A percentile compares a stretch with the other conserved stretches of the same genome.
phyloP scores from a whole-genome alignment of 2,113 vertebrate species.

The Nibea coibor region DNA sequence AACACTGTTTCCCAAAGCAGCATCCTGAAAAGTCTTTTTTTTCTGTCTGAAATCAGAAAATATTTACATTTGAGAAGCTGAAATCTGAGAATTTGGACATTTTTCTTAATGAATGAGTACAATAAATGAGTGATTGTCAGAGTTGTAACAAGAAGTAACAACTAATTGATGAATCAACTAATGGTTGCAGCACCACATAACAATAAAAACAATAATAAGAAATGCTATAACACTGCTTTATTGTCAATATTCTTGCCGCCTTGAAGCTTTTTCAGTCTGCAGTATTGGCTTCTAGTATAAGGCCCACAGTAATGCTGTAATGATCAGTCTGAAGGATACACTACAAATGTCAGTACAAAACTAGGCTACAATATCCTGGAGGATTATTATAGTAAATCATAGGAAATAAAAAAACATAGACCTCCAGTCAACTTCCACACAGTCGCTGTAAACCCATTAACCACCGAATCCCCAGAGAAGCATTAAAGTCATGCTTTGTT shows the following conservation, averaged over 20 bases:
- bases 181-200: background rate
- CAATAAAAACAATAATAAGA: background rate
- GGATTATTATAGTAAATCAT: background rate
- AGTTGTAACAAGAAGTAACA: too few species aligned
- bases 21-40: too few species aligned
- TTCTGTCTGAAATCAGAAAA: too few species aligned
- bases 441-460: constrained; percentile 24
- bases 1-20: too few species aligned
- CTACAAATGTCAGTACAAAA: background rate
- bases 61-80: too few species aligned
- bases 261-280: background rate
- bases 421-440: constrained; percentile 1
- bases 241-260: background rate
- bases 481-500: constrained; percentile 19
- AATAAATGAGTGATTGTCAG: too few species aligned
- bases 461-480: constrained; percentile 6
- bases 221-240: background rate
- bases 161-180: too few species aligned
- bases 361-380: background rate
- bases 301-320: background rate
- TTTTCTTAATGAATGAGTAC: too few species aligned
- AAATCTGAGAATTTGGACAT: too few species aligned
- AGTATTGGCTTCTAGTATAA: background rate
- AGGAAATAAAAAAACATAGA: constrained; percentile 17
- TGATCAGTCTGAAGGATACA: constrained; percentile 3